These are phyloP conservation scores for Macrostomum lignano DNA, from an alignment of 1,140 invertebrate species.

Conservation along the genomic window DNA sequence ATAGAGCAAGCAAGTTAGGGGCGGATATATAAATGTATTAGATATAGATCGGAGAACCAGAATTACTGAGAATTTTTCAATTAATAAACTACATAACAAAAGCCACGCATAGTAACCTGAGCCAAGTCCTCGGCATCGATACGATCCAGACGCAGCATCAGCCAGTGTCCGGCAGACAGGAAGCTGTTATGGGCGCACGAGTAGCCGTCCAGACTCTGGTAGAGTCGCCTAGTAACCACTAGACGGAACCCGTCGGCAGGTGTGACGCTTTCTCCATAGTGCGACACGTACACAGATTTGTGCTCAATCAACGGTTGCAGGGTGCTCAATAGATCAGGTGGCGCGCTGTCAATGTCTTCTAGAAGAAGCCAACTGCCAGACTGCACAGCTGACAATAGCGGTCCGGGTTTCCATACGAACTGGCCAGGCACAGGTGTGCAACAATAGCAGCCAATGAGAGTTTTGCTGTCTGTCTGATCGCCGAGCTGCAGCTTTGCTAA, in stretches of 20 bases:
- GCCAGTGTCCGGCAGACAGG: too few relatives aligned
- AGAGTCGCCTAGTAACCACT: background rate
- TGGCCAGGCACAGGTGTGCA: conserved; percentile 86
- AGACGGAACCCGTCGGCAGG: background rate
- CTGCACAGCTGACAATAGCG: conserved; percentile 40
- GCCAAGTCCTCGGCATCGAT: too few relatives aligned
- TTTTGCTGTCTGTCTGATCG: conserved; percentile 83
- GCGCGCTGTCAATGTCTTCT: conserved; percentile 77
- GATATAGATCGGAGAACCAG: too few relatives aligned
- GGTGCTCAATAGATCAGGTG: conserved; percentile 61
- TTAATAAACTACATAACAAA: too few relatives aligned
- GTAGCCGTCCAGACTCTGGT: background rate
- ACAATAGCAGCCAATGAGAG: conserved; percentile 60
- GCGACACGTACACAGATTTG: background rate
- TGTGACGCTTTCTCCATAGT: background rate
- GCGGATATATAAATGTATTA: too few relatives aligned
- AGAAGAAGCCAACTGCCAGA: conserved; percentile 66
- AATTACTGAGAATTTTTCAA: too few relatives aligned
- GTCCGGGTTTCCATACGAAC: conserved; percentile 77
- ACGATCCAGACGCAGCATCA: too few relatives aligned
- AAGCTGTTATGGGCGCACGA: too few relatives aligned
- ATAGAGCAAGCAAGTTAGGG: too few relatives aligned
- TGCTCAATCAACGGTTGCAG: conserved; percentile 54
- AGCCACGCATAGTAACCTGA: too few relatives aligned
- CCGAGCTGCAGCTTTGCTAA: conserved; percentile 60